Evolutionary conservation across 2,113 vertebrate species (phyloP).

Genomic region (Tachysurus vachellii): DNA sequence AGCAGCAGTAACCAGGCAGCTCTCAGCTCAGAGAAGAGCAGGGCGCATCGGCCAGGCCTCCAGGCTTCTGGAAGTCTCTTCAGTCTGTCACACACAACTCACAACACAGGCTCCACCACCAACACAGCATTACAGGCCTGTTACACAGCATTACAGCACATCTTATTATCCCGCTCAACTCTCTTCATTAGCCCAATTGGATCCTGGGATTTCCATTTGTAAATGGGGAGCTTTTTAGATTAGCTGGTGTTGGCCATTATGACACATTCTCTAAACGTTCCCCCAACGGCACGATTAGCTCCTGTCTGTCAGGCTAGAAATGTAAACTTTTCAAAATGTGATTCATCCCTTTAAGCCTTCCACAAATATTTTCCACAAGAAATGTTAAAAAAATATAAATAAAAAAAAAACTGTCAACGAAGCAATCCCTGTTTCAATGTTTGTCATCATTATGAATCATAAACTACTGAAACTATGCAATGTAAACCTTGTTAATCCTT

Average conservation of each 20-base stretch:
- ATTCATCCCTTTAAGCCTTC: constrained; percentile 53
- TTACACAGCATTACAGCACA: constrained; percentile 81
- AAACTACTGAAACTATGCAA: constrained; percentile 49
- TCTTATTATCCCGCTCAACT: constrained; percentile 81
- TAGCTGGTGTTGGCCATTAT: constrained; percentile 74
- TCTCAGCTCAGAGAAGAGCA: constrained; percentile 68
- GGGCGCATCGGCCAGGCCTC: constrained; percentile 65
- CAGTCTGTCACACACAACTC: constrained; percentile 73
- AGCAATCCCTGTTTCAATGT: constrained; percentile 46
- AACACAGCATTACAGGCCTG: constrained; percentile 79
- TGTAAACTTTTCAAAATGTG: constrained; percentile 53
- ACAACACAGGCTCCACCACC: constrained; percentile 71
- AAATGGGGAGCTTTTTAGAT: constrained; percentile 80
- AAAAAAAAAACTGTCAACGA: constrained; percentile 33
- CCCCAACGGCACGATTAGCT: constrained; percentile 49
- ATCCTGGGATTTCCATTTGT: constrained; percentile 82
- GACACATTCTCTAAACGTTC: constrained; percentile 67
- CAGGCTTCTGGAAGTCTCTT: constrained; percentile 71
- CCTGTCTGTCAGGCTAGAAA: constrained; percentile 55
- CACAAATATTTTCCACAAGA: constrained; percentile 51
- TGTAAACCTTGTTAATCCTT: constrained; percentile 36
- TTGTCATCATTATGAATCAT: constrained; percentile 38
- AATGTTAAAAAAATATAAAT: constrained; percentile 29
- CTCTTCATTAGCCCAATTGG: constrained; percentile 82
- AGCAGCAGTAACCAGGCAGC: constrained; percentile 60